phyloP scores from a whole-genome alignment of 2,888 invertebrate species.

The Andrena trimmerana region DNA sequence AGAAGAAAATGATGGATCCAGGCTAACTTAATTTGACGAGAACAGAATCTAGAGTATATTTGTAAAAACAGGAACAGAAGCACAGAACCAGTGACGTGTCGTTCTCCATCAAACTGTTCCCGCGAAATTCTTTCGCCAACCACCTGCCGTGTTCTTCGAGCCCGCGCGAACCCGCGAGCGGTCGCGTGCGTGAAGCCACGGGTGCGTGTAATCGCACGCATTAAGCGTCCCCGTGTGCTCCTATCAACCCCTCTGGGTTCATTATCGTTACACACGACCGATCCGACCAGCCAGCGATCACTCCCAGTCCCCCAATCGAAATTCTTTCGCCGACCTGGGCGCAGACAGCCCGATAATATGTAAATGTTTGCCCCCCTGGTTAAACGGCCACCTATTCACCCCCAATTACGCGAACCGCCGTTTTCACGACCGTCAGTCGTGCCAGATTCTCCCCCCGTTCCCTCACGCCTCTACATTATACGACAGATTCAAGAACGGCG shows the following conservation, averaged over 20 bases:
- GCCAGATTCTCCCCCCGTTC: conserved; percentile 23
- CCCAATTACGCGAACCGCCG: conserved; percentile 42
- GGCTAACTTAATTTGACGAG: no score
- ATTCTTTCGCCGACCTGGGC: conserved; percentile 30
- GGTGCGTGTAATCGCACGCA: conserved; percentile 79
- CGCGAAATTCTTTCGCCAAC: conserved; percentile 60
- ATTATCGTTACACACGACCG: conserved; percentile 56
- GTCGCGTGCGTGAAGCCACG: conserved; percentile 73
- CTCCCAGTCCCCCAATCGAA: conserved; percentile 61
- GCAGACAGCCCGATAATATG: conserved; percentile 69
- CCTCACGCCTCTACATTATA: background rate
- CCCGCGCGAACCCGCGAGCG: conserved; percentile 8
- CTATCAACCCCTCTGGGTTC: conserved; percentile 58
- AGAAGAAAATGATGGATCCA: no score
- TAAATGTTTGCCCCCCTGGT: conserved; percentile 75
- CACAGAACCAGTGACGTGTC: conserved; percentile 14
- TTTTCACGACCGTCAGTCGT: conserved; percentile 14
- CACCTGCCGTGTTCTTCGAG: conserved; percentile 61
- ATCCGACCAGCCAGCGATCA: conserved; percentile 46
- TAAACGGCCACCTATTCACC: conserved; percentile 71
- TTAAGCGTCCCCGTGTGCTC: conserved; percentile 65
- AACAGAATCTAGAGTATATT: no score
- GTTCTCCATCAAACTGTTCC: conserved; percentile 30
- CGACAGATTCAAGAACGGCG: background rate
- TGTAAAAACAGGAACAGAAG: no score